Evolutionary conservation across 2,797 vertebrate species (phyloP).

Genomic region (Pseudomugil gertrudae): DNA sequence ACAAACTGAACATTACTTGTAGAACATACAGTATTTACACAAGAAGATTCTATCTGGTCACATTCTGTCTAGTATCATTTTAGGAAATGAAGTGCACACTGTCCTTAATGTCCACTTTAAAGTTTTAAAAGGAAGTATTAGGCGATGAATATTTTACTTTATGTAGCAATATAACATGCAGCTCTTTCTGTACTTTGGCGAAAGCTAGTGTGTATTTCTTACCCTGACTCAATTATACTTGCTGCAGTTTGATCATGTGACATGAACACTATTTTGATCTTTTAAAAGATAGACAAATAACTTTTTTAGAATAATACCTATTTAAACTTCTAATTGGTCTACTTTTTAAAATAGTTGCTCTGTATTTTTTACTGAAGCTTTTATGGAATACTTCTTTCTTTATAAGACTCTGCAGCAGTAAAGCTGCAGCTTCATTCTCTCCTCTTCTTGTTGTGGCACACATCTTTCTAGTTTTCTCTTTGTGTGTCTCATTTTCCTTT

Average conservation of each 20-base stretch:
- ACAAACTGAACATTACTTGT: conserved; percentile 9
- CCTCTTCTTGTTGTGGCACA: conserved; percentile 16
- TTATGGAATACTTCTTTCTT: conserved; percentile 2
- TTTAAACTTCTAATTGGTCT: not conserved
- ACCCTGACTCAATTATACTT: not conserved
- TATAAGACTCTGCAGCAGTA: conserved; percentile 20
- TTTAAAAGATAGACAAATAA: not conserved
- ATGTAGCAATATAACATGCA: not conserved
- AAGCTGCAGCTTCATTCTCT: conserved; percentile 20
- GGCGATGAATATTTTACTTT: not conserved
- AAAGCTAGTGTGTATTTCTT: not conserved
- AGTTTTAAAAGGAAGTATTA: not conserved
- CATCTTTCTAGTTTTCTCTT: conserved; percentile 30
- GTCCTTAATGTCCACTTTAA: not conserved
- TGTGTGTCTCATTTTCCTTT: conserved; percentile 28
- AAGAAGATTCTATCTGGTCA: not conserved
- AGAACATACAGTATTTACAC: not conserved
- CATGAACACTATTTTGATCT: not conserved
- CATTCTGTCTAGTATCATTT: not conserved
- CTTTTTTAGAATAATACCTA: not conserved
- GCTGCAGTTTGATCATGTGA: not conserved
- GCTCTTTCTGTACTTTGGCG: not conserved
- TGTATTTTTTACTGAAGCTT: conserved; percentile 7
- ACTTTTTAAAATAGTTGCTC: not conserved
- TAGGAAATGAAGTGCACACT: not conserved